Evolutionary conservation across 2,888 invertebrate genomes (phyloP).

Genomic region (Drosophila recens): DNA sequence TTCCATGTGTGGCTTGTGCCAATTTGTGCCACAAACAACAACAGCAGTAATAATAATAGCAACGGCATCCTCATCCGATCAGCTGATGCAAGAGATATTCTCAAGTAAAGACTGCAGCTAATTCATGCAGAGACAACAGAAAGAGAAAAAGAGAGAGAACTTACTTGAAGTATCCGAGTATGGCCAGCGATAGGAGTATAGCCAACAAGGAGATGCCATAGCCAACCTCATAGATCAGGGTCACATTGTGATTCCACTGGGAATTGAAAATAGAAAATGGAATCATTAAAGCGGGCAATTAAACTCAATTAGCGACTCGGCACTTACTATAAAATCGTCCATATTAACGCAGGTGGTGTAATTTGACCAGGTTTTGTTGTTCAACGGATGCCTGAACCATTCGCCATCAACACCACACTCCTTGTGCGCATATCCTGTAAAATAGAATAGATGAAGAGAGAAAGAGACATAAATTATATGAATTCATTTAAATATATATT

Average conservation of each 20-base stretch:
- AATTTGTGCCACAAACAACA: constrained; percentile 16
- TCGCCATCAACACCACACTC: constrained; percentile 92
- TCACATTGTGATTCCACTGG: constrained; percentile 90
- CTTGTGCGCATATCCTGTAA: constrained; percentile 92
- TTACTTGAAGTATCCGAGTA: constrained; percentile 95
- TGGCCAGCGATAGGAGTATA: constrained; percentile 91
- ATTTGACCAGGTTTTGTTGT: constrained; percentile 94
- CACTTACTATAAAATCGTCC: constrained; percentile 88
- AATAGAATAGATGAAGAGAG: neutral
- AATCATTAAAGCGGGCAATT: constrained; percentile 16
- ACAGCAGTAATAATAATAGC: neutral
- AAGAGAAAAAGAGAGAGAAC: constrained; percentile 76
- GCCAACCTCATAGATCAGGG: constrained; percentile 93
- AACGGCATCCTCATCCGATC: constrained; percentile 14
- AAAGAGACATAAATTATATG: neutral
- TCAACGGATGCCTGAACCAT: constrained; percentile 93
- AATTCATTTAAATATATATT: constrained; percentile 2
- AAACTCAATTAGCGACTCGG: neutral
- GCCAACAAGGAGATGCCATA: constrained; percentile 95
- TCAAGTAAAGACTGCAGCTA: constrained; percentile 7
- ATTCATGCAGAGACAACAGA: constrained; percentile 8
- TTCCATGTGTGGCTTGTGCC: constrained; percentile 35
- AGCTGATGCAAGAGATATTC: constrained; percentile 9
- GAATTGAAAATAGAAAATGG: neutral
- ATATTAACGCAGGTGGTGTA: constrained; percentile 94